phyloP scores from a whole-genome alignment of 1,140 invertebrate genomes.

The Drosophila mauritiana region DNA sequence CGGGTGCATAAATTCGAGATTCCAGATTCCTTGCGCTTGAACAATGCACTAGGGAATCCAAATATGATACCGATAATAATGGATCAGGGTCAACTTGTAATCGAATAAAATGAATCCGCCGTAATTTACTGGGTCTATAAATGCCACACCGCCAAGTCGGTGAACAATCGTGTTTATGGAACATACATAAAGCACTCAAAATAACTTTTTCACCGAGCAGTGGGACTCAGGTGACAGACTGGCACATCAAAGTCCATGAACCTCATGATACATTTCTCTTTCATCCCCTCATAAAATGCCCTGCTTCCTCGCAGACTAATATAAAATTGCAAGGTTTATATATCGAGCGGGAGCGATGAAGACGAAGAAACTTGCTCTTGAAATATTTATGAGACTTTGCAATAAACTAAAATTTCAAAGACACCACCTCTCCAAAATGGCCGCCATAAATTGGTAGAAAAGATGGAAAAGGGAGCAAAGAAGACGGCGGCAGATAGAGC shows the following conservation, averaged over 20 bases:
- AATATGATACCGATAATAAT: constrained; percentile 36
- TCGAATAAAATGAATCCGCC: background rate
- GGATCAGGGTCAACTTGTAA: constrained; percentile 1
- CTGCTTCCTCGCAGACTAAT: background rate
- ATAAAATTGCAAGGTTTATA: constrained; percentile 24
- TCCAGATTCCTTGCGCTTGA: constrained; percentile 4
- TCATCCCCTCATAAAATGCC: constrained; percentile 20
- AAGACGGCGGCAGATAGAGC: constrained; percentile 26
- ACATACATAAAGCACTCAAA: constrained; percentile 29
- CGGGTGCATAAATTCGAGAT: background rate
- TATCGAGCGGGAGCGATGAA: constrained; percentile 38
- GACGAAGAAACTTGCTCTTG: constrained; percentile 57
- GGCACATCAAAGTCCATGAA: constrained; percentile 48
- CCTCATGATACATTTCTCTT: constrained; percentile 28
- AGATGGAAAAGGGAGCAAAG: constrained; percentile 4
- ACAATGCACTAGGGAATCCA: constrained; percentile 11
- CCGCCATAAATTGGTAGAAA: constrained; percentile 54
- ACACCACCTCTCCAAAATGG: constrained; percentile 65
- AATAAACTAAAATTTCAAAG: constrained; percentile 68
- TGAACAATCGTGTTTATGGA: constrained; percentile 14
- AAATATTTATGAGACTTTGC: constrained; percentile 66
- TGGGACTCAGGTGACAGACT: constrained; percentile 41
- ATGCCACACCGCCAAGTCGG: background rate
- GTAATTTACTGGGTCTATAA: constrained; percentile 1
- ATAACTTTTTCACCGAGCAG: constrained; percentile 5